Percentiles rank a stretch among this genome's conserved stretches.
phyloP scores from a whole-genome alignment of 2,888 invertebrate genomes.

The Tiliacea aurago region DNA sequence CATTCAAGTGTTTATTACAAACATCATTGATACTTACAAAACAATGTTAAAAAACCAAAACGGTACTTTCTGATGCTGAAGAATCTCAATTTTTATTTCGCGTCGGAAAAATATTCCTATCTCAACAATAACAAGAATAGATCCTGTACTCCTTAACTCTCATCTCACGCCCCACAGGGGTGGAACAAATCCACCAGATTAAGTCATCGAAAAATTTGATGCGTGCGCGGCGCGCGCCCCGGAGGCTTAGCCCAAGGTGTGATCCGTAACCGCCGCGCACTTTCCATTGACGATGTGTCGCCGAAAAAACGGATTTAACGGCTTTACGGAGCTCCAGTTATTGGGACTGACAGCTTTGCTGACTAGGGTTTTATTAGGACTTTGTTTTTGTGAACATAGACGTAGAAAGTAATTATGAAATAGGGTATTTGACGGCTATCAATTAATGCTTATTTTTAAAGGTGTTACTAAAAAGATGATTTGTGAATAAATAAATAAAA shows the following conservation, averaged over 20 bases:
- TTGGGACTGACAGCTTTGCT: conserved; percentile 69
- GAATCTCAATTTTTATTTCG: neutral
- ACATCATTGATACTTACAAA: neutral
- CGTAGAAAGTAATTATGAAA: neutral
- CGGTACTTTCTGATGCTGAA: neutral
- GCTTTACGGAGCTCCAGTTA: conserved; percentile 70
- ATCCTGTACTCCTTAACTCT: conserved; percentile 54
- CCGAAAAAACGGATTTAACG: conserved; percentile 76
- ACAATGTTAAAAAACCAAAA: neutral
- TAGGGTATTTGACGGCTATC: too few relatives aligned
- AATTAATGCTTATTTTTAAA: too few relatives aligned
- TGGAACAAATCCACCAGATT: conserved; percentile 76
- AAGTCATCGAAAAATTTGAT: conserved; percentile 82
- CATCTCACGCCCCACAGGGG: conserved; percentile 67
- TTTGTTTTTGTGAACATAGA: conserved; percentile 43
- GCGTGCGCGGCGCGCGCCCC: conserved; percentile 79
- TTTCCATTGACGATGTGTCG: conserved; percentile 75
- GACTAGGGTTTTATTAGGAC: conserved; percentile 59
- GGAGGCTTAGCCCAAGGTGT: conserved; percentile 74
- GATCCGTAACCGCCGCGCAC: conserved; percentile 70
- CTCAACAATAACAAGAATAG: conserved; percentile 25
- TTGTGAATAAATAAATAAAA: too few relatives aligned
- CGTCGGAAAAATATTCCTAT: conserved; percentile 9
- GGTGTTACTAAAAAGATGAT: too few relatives aligned
- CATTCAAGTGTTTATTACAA: conserved; percentile 10